Evolutionary conservation across 2,113 vertebrate genomes (phyloP).

Genomic region (Urocynchramus pylzowi): DNA sequence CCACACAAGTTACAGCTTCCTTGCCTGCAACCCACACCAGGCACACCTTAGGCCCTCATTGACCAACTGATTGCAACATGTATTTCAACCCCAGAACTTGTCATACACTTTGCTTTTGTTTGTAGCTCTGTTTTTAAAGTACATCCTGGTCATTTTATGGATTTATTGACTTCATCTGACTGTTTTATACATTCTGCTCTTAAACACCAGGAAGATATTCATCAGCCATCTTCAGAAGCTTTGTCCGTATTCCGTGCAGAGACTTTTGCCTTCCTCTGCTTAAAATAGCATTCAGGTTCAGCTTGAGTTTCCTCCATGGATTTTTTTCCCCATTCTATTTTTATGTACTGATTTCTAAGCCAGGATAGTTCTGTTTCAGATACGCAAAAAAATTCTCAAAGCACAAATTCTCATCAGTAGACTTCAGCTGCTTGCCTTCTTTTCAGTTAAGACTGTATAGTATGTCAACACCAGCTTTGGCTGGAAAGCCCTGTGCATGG

Average conservation of each 20-base stretch:
- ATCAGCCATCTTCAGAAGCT: neutral
- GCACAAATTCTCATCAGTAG: neutral
- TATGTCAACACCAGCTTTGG: neutral
- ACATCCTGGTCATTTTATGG: neutral
- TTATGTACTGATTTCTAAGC: neutral
- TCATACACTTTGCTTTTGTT: neutral
- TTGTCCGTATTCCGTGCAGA: neutral
- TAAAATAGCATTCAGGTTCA: neutral
- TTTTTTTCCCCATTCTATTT: neutral
- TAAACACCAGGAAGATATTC: neutral
- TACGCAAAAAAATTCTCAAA: neutral
- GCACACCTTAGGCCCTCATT: neutral
- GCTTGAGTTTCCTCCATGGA: neutral
- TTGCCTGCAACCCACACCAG: neutral
- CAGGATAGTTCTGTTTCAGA: neutral
- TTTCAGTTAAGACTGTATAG: neutral
- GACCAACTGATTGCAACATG: neutral
- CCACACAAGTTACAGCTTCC: neutral
- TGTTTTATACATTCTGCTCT: neutral
- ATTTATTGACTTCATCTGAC: neutral
- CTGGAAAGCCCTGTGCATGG: neutral
- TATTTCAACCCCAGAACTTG: neutral
- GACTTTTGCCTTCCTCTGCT: neutral
- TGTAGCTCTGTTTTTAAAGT: neutral
- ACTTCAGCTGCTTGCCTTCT: neutral